phyloP scores from a whole-genome alignment of 2,113 vertebrate species.

The Rhinolophus sinicus region DNA sequence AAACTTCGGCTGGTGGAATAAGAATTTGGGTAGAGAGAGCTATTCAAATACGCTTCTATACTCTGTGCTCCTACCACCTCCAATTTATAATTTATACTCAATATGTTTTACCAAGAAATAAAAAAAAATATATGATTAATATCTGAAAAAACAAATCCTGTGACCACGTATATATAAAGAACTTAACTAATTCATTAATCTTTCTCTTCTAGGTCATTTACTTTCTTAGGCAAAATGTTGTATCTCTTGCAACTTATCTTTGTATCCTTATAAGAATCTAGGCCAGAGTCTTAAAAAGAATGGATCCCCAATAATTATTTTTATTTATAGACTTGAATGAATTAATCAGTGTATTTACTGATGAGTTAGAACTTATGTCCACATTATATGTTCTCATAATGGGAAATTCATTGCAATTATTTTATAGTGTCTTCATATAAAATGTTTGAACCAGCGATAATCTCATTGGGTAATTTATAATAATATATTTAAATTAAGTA shows the following conservation, averaged over 20 bases:
- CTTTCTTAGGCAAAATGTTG: background rate
- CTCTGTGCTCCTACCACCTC: background rate
- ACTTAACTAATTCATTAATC: background rate
- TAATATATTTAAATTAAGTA: slow-evolving; percentile 45
- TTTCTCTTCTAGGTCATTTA: slow-evolving; percentile 18
- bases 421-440: slow-evolving; percentile 40
- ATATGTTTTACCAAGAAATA: background rate
- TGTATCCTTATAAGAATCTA: background rate
- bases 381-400: background rate
- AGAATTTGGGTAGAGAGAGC: background rate
- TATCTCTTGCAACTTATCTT: background rate
- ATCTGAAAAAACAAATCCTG: background rate
- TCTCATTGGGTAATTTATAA: slow-evolving; percentile 5
- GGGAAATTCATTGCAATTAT: background rate
- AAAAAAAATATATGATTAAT: background rate
- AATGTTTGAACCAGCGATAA: background rate
- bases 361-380: slow-evolving; percentile 43
- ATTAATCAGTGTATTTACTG: background rate
- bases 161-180: background rate
- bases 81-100: background rate
- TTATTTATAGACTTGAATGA: background rate
- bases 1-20: background rate
- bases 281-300: slow-evolving; percentile 7
- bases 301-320: background rate
- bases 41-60: background rate